Conservation (phyloP, 2,797 vertebrate species). For the Coregonus suidteri region DNA sequence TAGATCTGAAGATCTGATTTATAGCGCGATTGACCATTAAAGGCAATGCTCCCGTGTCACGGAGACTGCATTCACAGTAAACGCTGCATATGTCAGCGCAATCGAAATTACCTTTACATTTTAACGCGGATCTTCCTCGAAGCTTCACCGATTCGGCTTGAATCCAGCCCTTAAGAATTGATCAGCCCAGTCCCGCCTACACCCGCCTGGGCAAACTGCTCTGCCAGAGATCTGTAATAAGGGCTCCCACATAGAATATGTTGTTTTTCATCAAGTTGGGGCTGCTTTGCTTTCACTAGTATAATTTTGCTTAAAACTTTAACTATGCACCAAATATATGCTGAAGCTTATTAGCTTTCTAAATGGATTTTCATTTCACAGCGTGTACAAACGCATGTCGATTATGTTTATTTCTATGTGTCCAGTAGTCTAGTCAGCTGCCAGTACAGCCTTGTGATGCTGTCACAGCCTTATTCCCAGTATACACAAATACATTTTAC, state of each 20-base stretch:
- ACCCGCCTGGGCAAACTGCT: background rate
- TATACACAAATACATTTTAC: background rate
- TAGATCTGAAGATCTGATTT: too few species aligned
- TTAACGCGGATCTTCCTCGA: too few species aligned
- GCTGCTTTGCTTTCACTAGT: conserved; percentile 2
- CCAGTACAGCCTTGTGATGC: background rate
- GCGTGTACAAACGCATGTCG: too few species aligned
- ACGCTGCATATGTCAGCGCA: too few species aligned
- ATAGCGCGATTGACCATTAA: too few species aligned
- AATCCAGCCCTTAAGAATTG: background rate
- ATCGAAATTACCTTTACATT: too few species aligned
- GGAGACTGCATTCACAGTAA: too few species aligned
- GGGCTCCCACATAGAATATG: background rate
- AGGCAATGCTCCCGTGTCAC: too few species aligned
- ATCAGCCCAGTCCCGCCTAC: background rate
- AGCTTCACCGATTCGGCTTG: too few species aligned
- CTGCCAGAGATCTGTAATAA: background rate
- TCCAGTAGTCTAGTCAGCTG: background rate
- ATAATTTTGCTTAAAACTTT: background rate
- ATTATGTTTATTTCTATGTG: background rate
- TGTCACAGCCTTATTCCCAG: background rate
- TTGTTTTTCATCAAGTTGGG: background rate
- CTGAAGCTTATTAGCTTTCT: too few species aligned
- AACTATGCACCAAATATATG: background rate
- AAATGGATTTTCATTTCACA: too few species aligned